Base-by-base conservation (phyloP, 2,888 invertebrate species). In the Andricus quercusramuli region DNA sequence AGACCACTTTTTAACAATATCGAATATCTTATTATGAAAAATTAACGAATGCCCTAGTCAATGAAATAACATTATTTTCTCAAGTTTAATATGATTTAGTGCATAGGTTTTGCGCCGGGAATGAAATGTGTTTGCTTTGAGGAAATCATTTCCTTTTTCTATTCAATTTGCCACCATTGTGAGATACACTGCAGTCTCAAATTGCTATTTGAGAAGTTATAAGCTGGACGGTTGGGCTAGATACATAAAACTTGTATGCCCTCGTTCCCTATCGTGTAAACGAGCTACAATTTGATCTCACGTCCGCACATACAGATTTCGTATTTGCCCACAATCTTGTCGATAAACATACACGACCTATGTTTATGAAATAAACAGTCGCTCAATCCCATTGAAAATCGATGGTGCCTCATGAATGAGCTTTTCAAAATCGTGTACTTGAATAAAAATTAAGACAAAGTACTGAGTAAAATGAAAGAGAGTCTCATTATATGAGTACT, bases 321-420 rank as follows among this genome's bases (percentile, higher is more conserved):
- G 41, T 32, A 22, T 44, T 67, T 67, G n/a, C 41, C 41, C 41
- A 67, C 44, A 67, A 67, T 67, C 41, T 41, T 11, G n/a, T 67
- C 44, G 22, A 67, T 67, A 67, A 67, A 44, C 67, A 67, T n/a
- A 2, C 13, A 22, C 15, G 22, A 15, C 22, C 41, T 41, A 25
- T 67, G 67, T 44, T 67, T 25, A 67, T 67, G 22, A 22, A 5
- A 22, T 67, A 67, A 67, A 15, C 67, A 67, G 15, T 22, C 44
- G 44, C 5, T 11, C 22, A 32, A 41, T 67, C n/a, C 3, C 41
- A 44, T 20, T 44, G 67, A 67, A 44, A 67, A 67, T 67, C 41
- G n/a, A 44, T 22, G 20, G 6, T 20, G 2, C 9, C 1, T 2
- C 1, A 9, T 65, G 15, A 65, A 32, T 37, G 37, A 15, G 65